phyloP scores from a whole-genome alignment of 30 jellyfish, hydroid and myxozoan genomes.

The Morbakka virulenta region DNA sequence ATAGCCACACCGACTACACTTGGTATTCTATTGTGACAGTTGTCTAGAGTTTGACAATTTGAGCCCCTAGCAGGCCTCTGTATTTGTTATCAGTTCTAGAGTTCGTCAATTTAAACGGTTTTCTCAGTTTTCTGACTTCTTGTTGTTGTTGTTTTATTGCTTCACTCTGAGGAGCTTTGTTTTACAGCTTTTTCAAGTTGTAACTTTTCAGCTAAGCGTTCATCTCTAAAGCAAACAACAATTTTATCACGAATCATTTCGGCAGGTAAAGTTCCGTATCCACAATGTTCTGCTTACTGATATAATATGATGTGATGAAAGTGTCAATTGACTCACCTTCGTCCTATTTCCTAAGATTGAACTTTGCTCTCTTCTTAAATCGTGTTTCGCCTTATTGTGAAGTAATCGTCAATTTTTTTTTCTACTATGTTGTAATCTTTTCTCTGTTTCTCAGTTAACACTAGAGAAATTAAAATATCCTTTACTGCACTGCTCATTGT shows the following conservation, averaged over 20 bases:
- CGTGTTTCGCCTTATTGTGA: background rate
- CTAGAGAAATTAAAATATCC: background rate
- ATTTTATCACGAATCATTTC: constrained; percentile 37
- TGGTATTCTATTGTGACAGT: too few relatives aligned
- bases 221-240: constrained; percentile 44
- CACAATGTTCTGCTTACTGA: constrained; percentile 24
- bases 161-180: constrained; percentile 21
- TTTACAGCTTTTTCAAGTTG: constrained; percentile 39
- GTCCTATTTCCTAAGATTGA: constrained; percentile 1
- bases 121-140: background rate
- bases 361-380: constrained; percentile 23
- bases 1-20: background rate
- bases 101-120: too few relatives aligned
- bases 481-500: constrained; percentile 16
- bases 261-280: background rate
- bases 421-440: background rate
- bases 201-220: constrained; percentile 25
- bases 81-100: too few relatives aligned
- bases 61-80: too few relatives aligned
- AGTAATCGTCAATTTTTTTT: constrained; percentile 6
- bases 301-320: constrained; percentile 20
- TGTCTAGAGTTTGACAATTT: too few relatives aligned
- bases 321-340: constrained; percentile 40
- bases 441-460: background rate
- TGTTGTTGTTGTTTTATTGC: constrained; percentile 37